Conservation (phyloP, 2,888 invertebrate species). For the Leptogaster cylindrica region DNA sequence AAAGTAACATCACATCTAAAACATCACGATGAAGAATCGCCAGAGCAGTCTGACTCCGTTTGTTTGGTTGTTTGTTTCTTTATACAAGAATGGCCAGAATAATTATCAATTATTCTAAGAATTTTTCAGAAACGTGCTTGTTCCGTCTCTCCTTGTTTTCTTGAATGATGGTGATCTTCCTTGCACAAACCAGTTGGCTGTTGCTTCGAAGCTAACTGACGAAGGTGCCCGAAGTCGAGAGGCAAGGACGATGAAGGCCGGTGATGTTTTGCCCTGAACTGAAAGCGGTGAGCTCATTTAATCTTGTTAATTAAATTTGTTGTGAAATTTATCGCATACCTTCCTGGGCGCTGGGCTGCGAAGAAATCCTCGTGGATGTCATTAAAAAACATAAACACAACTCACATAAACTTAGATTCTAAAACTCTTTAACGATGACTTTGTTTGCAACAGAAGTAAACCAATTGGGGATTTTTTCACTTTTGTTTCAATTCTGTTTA, state of each 20-base stretch:
- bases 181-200: not conserved
- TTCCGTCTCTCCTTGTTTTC: not conserved
- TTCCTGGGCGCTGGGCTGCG: too few species aligned
- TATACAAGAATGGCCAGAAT: not conserved
- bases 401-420: too few species aligned
- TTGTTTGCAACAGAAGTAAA: too few species aligned
- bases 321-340: too few species aligned
- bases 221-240: not conserved
- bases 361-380: too few species aligned
- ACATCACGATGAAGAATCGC: not conserved
- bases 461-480: too few species aligned
- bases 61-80: not conserved
- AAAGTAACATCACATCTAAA: not conserved
- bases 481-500: too few species aligned
- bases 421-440: too few species aligned
- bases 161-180: not conserved
- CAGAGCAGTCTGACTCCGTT: not conserved
- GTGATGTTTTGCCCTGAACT: not conserved
- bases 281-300: not conserved
- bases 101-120: constrained; percentile 2
- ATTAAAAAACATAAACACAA: too few species aligned
- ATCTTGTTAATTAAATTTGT: too few species aligned
- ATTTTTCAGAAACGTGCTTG: not conserved
- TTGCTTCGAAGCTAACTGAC: not conserved
- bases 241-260: not conserved